A percentile compares a stretch with the other conserved stretches of the same genome.
Conservation (phyloP, 2,113 vertebrate genomes). For the Takifugu flavidus region DNA sequence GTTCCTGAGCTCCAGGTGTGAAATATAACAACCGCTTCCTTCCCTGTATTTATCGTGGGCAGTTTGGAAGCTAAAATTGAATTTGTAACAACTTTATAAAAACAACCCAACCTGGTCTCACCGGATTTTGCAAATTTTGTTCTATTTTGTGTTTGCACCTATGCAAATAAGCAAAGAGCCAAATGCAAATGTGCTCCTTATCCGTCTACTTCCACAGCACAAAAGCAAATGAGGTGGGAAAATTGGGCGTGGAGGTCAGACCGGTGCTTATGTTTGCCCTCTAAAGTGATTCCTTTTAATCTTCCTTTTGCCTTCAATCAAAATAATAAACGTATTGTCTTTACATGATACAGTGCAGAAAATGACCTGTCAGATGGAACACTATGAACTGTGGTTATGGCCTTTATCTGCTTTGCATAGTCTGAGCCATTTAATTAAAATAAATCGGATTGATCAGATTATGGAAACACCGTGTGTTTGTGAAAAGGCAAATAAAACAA, state of each 20-base stretch:
- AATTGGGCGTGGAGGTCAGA: constrained; percentile 51
- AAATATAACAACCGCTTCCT: neutral
- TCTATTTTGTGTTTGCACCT: constrained; percentile 45
- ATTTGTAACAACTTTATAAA: constrained; percentile 51
- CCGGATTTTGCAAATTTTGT: constrained; percentile 41
- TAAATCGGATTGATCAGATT: constrained; percentile 6
- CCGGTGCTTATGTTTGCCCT: constrained; percentile 23
- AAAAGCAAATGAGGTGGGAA: constrained; percentile 44
- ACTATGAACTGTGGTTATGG: constrained; percentile 7
- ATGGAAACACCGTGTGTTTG: constrained; percentile 27
- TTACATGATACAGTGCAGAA: constrained; percentile 3
- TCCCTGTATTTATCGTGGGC: neutral
- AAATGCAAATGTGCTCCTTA: constrained; percentile 46
- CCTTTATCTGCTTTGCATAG: neutral
- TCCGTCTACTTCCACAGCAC: constrained; percentile 18
- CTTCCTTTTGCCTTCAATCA: neutral
- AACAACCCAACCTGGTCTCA: constrained; percentile 32
- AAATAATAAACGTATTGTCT: neutral
- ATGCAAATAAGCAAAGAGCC: constrained; percentile 44
- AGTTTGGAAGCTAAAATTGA: constrained; percentile 15
- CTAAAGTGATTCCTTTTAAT: constrained; percentile 3
- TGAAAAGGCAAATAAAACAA: constrained; percentile 3
- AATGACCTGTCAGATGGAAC: neutral
- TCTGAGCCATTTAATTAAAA: constrained; percentile 15
- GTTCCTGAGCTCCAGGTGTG: constrained; percentile 93